These are phyloP conservation scores for Megalurothrips usitatus DNA, from an alignment of 2,888 invertebrate species.

Conservation along the genomic window DNA sequence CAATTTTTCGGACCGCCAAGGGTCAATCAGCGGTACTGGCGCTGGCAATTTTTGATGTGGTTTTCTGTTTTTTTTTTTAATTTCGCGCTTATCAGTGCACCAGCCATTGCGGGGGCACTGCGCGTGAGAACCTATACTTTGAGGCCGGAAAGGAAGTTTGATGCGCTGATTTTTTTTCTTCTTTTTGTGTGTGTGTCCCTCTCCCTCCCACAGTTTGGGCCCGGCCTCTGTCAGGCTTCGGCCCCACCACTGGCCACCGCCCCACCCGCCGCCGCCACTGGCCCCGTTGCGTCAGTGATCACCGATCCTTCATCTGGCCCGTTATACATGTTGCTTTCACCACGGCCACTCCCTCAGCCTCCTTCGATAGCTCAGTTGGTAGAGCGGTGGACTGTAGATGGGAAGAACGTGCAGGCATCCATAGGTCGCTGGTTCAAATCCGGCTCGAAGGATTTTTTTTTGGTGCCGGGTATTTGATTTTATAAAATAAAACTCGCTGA, in stretches of 20 bases:
- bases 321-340: background rate
- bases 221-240: no score
- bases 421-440: slow-evolving; percentile 49
- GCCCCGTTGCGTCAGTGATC: background rate
- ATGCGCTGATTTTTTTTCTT: background rate
- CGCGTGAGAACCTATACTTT: no score
- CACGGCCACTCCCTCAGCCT: background rate
- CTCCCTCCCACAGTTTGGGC: no score
- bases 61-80: background rate
- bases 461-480: slow-evolving; percentile 31
- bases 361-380: slow-evolving; percentile 39
- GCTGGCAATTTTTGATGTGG: slow-evolving; percentile 42
- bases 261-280: background rate
- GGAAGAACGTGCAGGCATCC: slow-evolving; percentile 39
- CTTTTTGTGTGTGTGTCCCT: no score
- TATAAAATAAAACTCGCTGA: background rate
- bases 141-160: background rate
- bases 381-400: slow-evolving; percentile 41
- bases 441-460: slow-evolving; percentile 45
- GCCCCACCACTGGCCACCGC: no score
- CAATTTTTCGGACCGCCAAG: slow-evolving; percentile 45
- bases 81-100: background rate
- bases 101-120: no score
- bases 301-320: slow-evolving; percentile 12
- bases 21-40: no score